Percentiles rank a stretch among this genome's conserved stretches.
Conservation (phyloP, 2,113 vertebrate species). For the Nothoprocta perdicaria region DNA sequence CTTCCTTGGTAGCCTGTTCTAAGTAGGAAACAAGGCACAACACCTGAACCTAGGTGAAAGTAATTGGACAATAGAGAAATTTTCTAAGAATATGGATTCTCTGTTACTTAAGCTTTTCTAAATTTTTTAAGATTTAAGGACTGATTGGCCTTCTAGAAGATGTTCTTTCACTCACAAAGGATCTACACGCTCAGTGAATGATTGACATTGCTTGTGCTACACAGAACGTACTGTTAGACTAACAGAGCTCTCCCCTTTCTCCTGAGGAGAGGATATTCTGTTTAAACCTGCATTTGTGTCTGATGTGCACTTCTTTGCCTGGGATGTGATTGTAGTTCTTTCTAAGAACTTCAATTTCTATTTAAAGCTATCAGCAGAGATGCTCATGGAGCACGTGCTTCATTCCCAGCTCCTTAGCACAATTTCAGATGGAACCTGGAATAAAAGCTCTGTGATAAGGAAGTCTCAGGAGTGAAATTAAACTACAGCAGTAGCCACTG, state of each 20-base stretch:
- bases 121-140: background rate
- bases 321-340: background rate
- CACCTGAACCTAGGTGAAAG: background rate
- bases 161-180: background rate
- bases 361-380: background rate
- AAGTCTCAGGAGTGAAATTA: background rate
- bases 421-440: background rate
- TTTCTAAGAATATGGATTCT: background rate
- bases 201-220: background rate
- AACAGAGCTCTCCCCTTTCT: background rate
- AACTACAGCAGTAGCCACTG: background rate
- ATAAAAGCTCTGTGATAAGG: background rate
- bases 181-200: background rate
- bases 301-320: background rate
- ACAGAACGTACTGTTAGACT: background rate
- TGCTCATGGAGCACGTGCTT: background rate
- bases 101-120: background rate
- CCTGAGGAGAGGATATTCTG: background rate
- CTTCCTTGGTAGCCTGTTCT: background rate
- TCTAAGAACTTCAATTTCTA: background rate
- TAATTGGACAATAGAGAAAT: background rate
- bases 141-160: background rate
- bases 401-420: background rate
- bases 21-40: background rate
- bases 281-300: background rate